phyloP scores from a whole-genome alignment of 2,888 invertebrate species.

The Melieria crassipennis region DNA sequence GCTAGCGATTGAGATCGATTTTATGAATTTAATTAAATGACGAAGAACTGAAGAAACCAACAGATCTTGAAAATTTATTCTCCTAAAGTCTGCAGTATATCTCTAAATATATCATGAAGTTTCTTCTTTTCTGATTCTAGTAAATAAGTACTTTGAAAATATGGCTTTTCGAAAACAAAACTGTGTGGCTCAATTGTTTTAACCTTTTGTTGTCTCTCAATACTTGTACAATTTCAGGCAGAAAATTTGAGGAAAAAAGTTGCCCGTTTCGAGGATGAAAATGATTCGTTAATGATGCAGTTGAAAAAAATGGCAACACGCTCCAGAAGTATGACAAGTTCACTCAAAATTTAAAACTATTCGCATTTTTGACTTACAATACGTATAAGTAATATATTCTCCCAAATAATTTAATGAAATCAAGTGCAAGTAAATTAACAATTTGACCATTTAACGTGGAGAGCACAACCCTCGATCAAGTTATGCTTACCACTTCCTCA shows the following conservation, averaged over 20 bases:
- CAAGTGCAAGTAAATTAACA: not conserved
- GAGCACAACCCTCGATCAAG: too few species aligned
- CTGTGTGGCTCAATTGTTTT: not conserved
- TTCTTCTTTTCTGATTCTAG: too few species aligned
- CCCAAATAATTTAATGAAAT: not conserved
- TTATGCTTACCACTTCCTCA: constrained; percentile 18
- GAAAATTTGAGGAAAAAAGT: constrained; percentile 89
- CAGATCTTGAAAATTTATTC: too few species aligned
- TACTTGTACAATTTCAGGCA: constrained; percentile 71
- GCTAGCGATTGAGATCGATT: too few species aligned
- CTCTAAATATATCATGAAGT: too few species aligned
- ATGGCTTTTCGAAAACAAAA: not conserved
- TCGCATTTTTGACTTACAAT: constrained; percentile 1
- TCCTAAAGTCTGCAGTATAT: too few species aligned
- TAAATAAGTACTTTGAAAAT: too few species aligned
- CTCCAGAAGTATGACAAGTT: constrained; percentile 76
- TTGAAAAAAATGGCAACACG: constrained; percentile 95
- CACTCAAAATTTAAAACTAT: constrained; percentile 35
- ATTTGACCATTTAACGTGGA: constrained; percentile 5
- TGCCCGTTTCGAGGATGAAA: constrained; percentile 94
- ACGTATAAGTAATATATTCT: not conserved
- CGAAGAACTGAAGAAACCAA: too few species aligned
- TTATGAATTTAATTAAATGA: too few species aligned
- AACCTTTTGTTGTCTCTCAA: constrained; percentile 4
- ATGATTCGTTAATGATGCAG: constrained; percentile 94